Conservation (phyloP, 2,797 vertebrate genomes). For the Fratercula arctica region DNA sequence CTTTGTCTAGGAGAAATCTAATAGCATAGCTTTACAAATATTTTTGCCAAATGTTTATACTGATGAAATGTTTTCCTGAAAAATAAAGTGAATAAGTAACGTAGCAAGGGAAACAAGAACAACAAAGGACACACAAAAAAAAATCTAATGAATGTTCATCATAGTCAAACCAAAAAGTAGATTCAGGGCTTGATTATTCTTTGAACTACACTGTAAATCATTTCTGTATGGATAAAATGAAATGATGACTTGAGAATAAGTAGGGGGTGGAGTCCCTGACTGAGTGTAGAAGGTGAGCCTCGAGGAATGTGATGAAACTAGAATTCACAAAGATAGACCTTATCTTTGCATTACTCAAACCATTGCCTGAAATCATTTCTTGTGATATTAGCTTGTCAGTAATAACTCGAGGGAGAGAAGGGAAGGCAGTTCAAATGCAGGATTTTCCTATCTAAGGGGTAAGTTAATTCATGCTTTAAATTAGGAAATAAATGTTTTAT, state of each 20-base stretch:
- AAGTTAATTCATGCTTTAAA: constrained; percentile 15
- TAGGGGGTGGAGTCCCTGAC: neutral
- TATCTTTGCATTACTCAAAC: neutral
- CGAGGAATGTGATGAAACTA: neutral
- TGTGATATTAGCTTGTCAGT: neutral
- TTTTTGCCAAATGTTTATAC: neutral
- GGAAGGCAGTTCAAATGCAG: neutral
- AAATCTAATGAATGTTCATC: neutral
- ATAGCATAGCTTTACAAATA: neutral
- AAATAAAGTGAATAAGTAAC: neutral
- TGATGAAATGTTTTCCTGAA: neutral
- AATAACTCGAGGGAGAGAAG: neutral
- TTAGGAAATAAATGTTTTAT: constrained; percentile 16
- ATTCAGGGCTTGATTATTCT: neutral
- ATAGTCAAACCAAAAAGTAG: neutral
- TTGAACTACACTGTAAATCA: neutral
- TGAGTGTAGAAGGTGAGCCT: neutral
- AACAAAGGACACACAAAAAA: neutral
- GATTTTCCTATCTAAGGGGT: neutral
- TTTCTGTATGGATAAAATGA: neutral
- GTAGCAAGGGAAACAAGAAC: neutral
- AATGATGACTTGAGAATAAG: neutral
- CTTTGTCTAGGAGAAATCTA: neutral
- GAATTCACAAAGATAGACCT: neutral
- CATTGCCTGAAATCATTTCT: neutral